phyloP scores from a whole-genome alignment of 1,140 invertebrate genomes.

The Penaeus chinensis region DNA sequence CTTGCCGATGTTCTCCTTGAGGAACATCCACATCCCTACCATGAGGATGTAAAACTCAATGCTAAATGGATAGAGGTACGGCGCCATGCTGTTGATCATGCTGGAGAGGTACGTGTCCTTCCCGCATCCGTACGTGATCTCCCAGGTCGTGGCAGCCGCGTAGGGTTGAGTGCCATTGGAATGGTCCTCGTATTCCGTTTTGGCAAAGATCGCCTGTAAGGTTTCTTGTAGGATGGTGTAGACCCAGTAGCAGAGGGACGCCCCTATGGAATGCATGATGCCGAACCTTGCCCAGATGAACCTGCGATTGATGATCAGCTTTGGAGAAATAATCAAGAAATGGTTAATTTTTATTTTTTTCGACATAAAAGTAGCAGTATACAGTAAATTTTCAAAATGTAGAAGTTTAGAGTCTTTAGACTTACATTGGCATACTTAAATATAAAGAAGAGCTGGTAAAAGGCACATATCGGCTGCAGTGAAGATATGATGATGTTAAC shows the following conservation, averaged over 20 bases:
- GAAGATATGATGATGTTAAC: constrained; percentile 73
- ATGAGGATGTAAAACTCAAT: constrained; percentile 81
- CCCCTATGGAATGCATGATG: constrained; percentile 80
- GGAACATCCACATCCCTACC: constrained; percentile 79
- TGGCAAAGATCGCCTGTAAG: constrained; percentile 68
- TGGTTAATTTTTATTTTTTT: background rate
- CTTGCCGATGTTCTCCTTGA: constrained; percentile 79
- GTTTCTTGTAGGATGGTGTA: constrained; percentile 79
- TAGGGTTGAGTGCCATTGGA: constrained; percentile 11
- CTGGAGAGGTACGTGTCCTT: constrained; percentile 69
- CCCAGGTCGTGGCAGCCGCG: constrained; percentile 31
- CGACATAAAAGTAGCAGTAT: background rate
- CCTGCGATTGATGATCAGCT: constrained; percentile 75
- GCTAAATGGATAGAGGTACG: constrained; percentile 80
- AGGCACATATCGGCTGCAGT: constrained; percentile 77
- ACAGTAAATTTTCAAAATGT: no score
- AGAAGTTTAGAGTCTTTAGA: background rate
- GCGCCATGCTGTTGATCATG: constrained; percentile 71
- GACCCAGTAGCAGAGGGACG: constrained; percentile 80
- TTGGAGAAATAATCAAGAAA: constrained; percentile 56
- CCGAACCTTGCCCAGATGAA: constrained; percentile 76
- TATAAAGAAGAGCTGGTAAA: constrained; percentile 79
- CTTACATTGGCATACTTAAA: constrained; percentile 84
- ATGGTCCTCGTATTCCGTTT: constrained; percentile 1
- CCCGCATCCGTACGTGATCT: constrained; percentile 61